phyloP scores from a whole-genome alignment of 2,888 invertebrate species.

The Drosophila colorata region DNA sequence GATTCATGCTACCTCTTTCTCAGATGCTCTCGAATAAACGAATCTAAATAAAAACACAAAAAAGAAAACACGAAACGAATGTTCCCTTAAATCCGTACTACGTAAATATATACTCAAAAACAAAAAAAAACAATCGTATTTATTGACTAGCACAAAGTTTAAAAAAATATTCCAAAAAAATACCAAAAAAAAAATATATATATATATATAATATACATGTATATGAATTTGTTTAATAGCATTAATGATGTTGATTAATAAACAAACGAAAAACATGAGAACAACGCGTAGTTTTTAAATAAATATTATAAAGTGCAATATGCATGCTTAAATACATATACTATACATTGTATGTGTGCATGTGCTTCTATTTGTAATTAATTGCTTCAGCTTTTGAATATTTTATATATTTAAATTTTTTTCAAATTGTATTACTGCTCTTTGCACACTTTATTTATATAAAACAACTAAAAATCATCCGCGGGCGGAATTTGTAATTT shows the following conservation, averaged over 20 bases:
- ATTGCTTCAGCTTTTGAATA: slow-evolving; percentile 7
- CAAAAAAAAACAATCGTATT: slow-evolving; percentile 37
- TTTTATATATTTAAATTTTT: not conserved
- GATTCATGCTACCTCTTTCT: slow-evolving; percentile 72
- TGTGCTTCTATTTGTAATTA: slow-evolving; percentile 29
- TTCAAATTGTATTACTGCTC: not conserved
- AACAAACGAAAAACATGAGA: slow-evolving; percentile 8
- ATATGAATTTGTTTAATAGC: slow-evolving; percentile 57
- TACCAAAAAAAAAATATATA: slow-evolving; percentile 30
- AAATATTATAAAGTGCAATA: slow-evolving; percentile 32
- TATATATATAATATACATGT: slow-evolving; percentile 28
- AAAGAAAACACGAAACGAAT: slow-evolving; percentile 40
- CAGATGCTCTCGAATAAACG: slow-evolving; percentile 48
- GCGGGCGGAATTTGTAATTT: slow-evolving; percentile 58
- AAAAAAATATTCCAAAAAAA: slow-evolving; percentile 29
- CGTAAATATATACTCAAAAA: slow-evolving; percentile 50
- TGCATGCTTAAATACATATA: slow-evolving; percentile 14
- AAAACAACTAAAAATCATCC: slow-evolving; percentile 41
- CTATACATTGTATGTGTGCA: slow-evolving; percentile 16
- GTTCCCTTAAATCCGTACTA: slow-evolving; percentile 42
- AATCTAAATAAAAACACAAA: not conserved
- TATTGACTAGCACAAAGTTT: slow-evolving; percentile 52
- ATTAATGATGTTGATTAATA: slow-evolving; percentile 60
- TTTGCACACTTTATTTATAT: not conserved
- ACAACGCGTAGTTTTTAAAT: slow-evolving; percentile 54